Evolutionary conservation across 2,888 invertebrate genomes (phyloP).

Genomic region (Orthosia gothica): DNA sequence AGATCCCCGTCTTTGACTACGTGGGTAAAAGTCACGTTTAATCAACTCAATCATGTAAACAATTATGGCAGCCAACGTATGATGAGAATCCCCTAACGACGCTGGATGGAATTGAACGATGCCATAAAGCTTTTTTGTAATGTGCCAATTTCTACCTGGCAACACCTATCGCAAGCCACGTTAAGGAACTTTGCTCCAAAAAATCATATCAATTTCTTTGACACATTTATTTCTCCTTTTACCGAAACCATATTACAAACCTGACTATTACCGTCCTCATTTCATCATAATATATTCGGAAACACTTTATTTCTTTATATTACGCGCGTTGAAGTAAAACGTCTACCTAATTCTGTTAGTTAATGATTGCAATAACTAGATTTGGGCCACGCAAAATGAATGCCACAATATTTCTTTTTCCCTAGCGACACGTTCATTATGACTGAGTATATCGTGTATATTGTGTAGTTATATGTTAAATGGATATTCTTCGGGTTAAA

Average conservation of each 20-base stretch:
- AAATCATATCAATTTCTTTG: neutral
- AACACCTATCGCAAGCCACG: too few relatives aligned
- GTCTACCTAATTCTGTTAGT: conserved; percentile 52
- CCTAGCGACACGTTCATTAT: conserved; percentile 49
- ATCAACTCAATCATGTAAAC: too few relatives aligned
- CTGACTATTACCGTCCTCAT: neutral
- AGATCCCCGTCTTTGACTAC: too few relatives aligned
- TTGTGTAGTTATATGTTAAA: neutral
- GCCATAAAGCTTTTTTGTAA: too few relatives aligned
- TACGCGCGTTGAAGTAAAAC: conserved; percentile 39
- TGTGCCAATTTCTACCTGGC: too few relatives aligned
- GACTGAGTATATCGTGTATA: neutral
- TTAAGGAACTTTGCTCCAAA: neutral
- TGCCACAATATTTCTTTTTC: conserved; percentile 49
- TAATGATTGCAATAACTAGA: conserved; percentile 60
- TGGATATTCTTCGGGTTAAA: neutral
- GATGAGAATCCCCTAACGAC: too few relatives aligned
- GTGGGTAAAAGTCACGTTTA: too few relatives aligned
- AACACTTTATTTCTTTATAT: conserved; percentile 50
- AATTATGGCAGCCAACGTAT: too few relatives aligned
- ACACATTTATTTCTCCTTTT: neutral
- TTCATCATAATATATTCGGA: conserved; percentile 43
- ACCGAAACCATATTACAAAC: neutral
- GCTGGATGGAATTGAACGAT: too few relatives aligned
- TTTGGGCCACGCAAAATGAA: conserved; percentile 50